Percentiles rank a stretch among this genome's conserved stretches.
Conservation (phyloP, 1,140 invertebrate species). For the Musca domestica region DNA sequence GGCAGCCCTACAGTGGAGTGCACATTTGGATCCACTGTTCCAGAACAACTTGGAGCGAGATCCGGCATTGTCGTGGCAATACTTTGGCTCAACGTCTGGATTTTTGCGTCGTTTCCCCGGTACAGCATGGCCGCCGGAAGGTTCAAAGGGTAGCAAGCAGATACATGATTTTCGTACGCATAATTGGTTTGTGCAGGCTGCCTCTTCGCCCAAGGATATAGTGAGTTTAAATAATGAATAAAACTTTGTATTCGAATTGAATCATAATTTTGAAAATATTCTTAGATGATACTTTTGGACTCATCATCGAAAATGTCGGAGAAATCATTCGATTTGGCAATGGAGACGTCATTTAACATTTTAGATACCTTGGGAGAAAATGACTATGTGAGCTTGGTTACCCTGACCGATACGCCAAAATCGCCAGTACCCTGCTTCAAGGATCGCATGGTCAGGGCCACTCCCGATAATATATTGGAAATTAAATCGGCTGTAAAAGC, state of each 20-base stretch:
- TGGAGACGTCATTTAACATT: conserved; percentile 80
- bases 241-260: neutral
- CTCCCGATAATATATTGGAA: conserved; percentile 80
- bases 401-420: conserved; percentile 72
- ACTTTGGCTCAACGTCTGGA: conserved; percentile 89
- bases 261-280: neutral
- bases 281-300: conserved; percentile 82
- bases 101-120: conserved; percentile 93
- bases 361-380: conserved; percentile 93
- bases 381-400: conserved; percentile 94
- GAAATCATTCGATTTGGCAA: conserved; percentile 77
- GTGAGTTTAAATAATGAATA: conserved; percentile 38
- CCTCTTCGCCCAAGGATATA: conserved; percentile 95
- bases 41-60: conserved; percentile 90
- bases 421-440: conserved; percentile 84
- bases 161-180: conserved; percentile 85
- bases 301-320: conserved; percentile 86
- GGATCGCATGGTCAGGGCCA: conserved; percentile 84
- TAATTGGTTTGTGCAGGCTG: conserved; percentile 92
- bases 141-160: conserved; percentile 63
- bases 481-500: conserved; percentile 73
- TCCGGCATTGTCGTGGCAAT: conserved; percentile 92
- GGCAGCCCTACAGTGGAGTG: conserved; percentile 89
- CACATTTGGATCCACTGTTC: conserved; percentile 85
- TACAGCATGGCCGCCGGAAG: conserved; percentile 72